Conservation (phyloP, 2,113 vertebrate species). For the Otis tarda region DNA sequence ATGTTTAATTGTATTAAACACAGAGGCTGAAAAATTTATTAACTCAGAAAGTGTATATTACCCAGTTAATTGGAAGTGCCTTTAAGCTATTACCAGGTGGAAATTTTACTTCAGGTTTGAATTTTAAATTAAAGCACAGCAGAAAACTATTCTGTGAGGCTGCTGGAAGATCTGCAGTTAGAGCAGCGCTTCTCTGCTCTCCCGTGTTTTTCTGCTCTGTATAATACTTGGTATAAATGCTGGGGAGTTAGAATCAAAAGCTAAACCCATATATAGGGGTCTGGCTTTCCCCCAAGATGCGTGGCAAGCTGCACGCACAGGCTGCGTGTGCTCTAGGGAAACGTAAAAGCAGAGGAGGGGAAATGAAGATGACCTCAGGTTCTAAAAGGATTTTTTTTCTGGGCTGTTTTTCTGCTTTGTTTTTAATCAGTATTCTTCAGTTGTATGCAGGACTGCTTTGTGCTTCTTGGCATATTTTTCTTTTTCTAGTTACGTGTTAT, state of each 20-base stretch:
- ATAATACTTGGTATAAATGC: background rate
- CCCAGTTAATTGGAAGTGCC: conserved; percentile 60
- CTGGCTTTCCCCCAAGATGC: background rate
- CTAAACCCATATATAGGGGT: background rate
- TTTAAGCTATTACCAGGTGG: conserved; percentile 68
- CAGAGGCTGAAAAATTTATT: conserved; percentile 63
- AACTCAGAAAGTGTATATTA: conserved; percentile 62
- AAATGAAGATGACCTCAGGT: background rate
- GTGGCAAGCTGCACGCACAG: background rate
- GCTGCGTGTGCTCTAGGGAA: background rate
- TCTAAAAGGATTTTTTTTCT: background rate
- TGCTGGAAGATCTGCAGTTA: background rate
- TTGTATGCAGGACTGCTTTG: background rate
- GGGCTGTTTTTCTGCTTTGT: background rate
- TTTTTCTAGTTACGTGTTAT: background rate
- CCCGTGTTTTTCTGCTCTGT: background rate
- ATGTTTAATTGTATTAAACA: conserved; percentile 65
- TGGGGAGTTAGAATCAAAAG: background rate
- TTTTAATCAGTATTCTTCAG: conserved; percentile 20
- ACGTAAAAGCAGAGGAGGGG: background rate
- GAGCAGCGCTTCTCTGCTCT: background rate
- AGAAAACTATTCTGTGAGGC: conserved; percentile 15
- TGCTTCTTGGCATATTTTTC: background rate
- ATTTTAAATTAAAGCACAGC: conserved; percentile 52
- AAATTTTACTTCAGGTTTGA: conserved; percentile 66